A percentile compares a stretch with the other conserved stretches of the same genome.
Conservation (phyloP, 2,797 vertebrate genomes). For the Danio choprae region DNA sequence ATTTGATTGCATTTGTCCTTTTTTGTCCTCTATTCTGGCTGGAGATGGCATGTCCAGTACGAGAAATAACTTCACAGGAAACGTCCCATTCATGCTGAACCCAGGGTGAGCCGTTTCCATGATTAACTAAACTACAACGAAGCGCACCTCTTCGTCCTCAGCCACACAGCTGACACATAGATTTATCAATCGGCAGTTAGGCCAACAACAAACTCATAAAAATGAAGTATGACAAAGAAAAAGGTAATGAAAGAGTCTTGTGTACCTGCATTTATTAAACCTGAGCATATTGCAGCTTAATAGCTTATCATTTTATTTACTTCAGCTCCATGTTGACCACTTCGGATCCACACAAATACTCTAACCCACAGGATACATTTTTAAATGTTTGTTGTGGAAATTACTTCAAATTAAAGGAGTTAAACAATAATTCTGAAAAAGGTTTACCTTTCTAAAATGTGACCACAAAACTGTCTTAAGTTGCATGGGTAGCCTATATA, state of each 20-base stretch:
- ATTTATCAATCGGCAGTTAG: slow-evolving; percentile 54
- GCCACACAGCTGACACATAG: slow-evolving; percentile 33
- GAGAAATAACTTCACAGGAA: slow-evolving; percentile 20
- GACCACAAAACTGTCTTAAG: too few species aligned
- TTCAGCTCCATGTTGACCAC: slow-evolving; percentile 25
- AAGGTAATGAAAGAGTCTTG: slow-evolving; percentile 35
- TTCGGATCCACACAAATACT: slow-evolving; percentile 34
- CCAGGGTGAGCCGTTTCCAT: slow-evolving; percentile 31
- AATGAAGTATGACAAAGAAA: slow-evolving; percentile 45
- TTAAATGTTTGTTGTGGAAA: neutral
- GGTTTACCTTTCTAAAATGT: too few species aligned
- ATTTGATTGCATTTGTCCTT: neutral
- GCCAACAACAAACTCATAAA: slow-evolving; percentile 55
- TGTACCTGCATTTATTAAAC: slow-evolving; percentile 28
- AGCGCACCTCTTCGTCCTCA: slow-evolving; percentile 33
- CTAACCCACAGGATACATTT: neutral
- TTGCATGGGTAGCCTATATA: too few species aligned
- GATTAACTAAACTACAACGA: slow-evolving; percentile 53
- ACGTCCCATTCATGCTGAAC: slow-evolving; percentile 27
- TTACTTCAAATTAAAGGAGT: neutral
- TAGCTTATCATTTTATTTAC: slow-evolving; percentile 52
- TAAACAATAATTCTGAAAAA: neutral
- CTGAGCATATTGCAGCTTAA: slow-evolving; percentile 24
- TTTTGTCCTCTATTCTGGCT: slow-evolving; percentile 4
- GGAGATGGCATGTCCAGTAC: neutral